Conservation (phyloP, 2,113 vertebrate genomes). For the Aspiorhynchus laticeps region DNA sequence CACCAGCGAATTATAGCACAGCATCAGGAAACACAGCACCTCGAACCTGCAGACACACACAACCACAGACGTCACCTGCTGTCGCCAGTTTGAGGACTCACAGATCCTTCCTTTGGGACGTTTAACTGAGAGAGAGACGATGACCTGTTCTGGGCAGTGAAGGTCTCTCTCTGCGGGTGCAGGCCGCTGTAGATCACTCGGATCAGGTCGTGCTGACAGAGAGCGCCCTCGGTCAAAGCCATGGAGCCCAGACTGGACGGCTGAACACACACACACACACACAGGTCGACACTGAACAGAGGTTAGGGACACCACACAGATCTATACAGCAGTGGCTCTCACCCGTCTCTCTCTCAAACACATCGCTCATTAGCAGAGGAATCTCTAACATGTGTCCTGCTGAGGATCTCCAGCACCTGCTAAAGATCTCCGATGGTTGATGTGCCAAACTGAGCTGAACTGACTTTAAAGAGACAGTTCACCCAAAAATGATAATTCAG, state of each 20-base stretch:
- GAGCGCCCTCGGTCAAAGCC: constrained; percentile 94
- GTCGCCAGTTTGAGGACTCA: not conserved
- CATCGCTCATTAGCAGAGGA: too few relatives aligned
- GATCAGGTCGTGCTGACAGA: constrained; percentile 96
- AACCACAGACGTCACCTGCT: not conserved
- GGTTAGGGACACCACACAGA: not conserved
- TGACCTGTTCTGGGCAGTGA: constrained; percentile 98
- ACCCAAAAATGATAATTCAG: too few relatives aligned
- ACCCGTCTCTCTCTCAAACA: too few relatives aligned
- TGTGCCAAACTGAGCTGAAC: too few relatives aligned
- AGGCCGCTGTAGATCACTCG: constrained; percentile 95
- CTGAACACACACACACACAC: constrained; percentile 64
- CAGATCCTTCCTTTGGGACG: not conserved
- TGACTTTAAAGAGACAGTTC: too few relatives aligned
- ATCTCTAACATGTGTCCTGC: too few relatives aligned
- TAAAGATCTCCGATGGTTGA: too few relatives aligned
- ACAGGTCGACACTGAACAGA: not conserved
- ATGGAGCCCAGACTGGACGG: constrained; percentile 95
- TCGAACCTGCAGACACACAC: constrained; percentile 83
- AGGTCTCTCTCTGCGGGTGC: constrained; percentile 97
- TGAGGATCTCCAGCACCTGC: too few relatives aligned
- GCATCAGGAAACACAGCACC: constrained; percentile 96
- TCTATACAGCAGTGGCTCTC: too few relatives aligned
- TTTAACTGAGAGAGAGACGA: not conserved
- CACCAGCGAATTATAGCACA: constrained; percentile 97